Evolutionary conservation across 2,797 vertebrate genomes (phyloP).

Genomic region (Falco naumanni): DNA sequence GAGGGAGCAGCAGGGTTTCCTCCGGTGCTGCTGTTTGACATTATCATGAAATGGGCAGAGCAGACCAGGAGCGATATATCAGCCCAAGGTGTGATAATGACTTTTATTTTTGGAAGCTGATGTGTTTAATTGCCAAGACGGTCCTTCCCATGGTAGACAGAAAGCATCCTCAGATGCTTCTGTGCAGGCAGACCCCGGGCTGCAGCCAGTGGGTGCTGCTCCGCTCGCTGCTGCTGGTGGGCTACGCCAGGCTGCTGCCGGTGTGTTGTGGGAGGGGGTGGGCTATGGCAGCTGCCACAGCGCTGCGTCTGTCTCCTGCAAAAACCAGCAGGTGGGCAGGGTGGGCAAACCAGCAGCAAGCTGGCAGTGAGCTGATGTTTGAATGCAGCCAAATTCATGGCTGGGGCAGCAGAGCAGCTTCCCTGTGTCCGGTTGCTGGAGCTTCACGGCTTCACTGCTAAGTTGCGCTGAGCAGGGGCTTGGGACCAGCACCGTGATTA

Average conservation of each 20-base stretch:
- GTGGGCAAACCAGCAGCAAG: neutral
- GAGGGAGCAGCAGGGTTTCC: neutral
- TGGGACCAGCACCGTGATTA: neutral
- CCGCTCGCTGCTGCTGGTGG: neutral
- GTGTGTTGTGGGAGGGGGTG: neutral
- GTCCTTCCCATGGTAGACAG: neutral
- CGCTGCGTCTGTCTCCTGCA: neutral
- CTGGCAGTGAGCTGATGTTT: accelerated
- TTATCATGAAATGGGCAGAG: neutral
- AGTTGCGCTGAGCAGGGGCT: accelerated
- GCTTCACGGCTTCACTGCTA: neutral
- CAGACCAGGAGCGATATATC: neutral
- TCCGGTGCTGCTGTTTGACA: neutral
- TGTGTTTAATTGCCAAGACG: neutral
- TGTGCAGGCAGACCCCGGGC: neutral
- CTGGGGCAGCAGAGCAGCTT: neutral
- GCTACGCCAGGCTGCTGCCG: neutral
- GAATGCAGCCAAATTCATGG: neutral
- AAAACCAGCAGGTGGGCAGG: accelerated
- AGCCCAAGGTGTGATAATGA: neutral
- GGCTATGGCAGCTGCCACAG: neutral
- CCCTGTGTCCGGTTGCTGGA: neutral
- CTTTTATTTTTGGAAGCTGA: neutral
- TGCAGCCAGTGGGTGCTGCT: accelerated
- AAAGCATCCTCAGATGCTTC: neutral